A percentile compares a stretch with the other conserved stretches of the same genome.
Evolutionary conservation across 2,888 invertebrate genomes (phyloP).

Genomic region (Gastrophysa polygoni): DNA sequence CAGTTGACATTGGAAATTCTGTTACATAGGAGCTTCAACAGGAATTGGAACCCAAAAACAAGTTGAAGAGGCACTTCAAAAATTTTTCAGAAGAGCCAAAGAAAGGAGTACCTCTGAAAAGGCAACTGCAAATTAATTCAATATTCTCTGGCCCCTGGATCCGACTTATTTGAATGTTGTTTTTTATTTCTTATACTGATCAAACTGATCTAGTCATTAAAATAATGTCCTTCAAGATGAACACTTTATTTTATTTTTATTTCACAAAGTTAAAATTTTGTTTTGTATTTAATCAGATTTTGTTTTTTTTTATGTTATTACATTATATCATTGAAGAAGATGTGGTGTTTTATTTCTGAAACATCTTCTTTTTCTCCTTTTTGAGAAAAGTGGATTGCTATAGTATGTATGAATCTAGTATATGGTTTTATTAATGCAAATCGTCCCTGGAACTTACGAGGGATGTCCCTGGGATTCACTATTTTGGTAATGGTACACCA

Average conservation of each 20-base stretch:
- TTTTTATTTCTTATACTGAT: background rate
- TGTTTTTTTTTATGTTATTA: too few relatives aligned
- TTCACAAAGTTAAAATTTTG: too few relatives aligned
- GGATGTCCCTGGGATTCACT: background rate
- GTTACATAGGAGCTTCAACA: background rate
- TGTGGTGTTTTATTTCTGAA: too few relatives aligned
- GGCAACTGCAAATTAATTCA: background rate
- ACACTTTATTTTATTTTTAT: too few relatives aligned
- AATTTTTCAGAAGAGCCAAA: background rate
- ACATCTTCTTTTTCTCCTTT: background rate
- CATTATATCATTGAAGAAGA: too few relatives aligned
- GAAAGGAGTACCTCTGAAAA: background rate
- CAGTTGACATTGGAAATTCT: too few relatives aligned
- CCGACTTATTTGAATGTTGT: background rate
- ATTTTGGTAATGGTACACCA: background rate
- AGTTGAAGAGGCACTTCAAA: background rate
- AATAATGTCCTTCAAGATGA: too few relatives aligned
- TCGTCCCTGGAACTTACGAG: background rate
- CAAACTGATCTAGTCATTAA: background rate
- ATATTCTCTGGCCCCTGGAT: background rate
- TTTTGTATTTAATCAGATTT: too few relatives aligned
- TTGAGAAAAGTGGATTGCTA: background rate
- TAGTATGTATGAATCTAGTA: too few relatives aligned
- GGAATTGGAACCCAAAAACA: background rate
- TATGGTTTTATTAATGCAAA: background rate